phyloP scores from a whole-genome alignment of 1,140 invertebrate genomes.

The Ganaspis sp. region DNA sequence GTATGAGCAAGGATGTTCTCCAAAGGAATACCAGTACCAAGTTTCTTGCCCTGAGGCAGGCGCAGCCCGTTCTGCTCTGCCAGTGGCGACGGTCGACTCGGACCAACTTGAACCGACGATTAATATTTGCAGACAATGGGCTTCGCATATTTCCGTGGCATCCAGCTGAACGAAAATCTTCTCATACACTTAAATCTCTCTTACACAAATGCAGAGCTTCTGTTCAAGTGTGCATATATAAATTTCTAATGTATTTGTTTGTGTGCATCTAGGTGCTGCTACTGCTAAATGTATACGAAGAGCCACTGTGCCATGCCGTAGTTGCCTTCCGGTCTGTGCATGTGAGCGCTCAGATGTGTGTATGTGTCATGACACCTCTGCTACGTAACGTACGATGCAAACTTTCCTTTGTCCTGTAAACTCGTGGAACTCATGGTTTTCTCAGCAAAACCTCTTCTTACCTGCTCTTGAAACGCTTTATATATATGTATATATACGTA shows the following conservation, averaged over 20 bases:
- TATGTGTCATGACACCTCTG: constrained; percentile 60
- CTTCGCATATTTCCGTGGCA: constrained; percentile 57
- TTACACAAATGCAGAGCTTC: neutral
- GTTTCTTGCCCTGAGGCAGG: constrained; percentile 1
- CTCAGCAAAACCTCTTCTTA: constrained; percentile 36
- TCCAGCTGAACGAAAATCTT: constrained; percentile 32
- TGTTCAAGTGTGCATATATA: neutral
- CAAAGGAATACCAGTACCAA: constrained; percentile 28
- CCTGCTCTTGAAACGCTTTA: constrained; percentile 18
- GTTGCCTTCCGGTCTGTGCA: constrained; percentile 40
- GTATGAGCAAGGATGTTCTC: neutral
- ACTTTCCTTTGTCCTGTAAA: constrained; percentile 66
- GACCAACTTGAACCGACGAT: constrained; percentile 58
- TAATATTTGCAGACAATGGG: constrained; percentile 65
- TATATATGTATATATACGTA: no score
- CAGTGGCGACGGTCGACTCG: constrained; percentile 41
- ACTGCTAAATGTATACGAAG: neutral
- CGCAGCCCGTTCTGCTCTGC: neutral
- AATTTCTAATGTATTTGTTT: constrained; percentile 15
- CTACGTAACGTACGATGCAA: constrained; percentile 62
- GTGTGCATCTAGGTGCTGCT: neutral
- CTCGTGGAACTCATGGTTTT: constrained; percentile 43
- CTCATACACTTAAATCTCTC: neutral
- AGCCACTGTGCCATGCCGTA: neutral
- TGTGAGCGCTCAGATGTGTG: constrained; percentile 31